A percentile compares a stretch with the other conserved stretches of the same genome.
These are phyloP conservation scores for Orius laevigatus DNA, from an alignment of 1,140 invertebrate species.

Conservation along the genomic window DNA sequence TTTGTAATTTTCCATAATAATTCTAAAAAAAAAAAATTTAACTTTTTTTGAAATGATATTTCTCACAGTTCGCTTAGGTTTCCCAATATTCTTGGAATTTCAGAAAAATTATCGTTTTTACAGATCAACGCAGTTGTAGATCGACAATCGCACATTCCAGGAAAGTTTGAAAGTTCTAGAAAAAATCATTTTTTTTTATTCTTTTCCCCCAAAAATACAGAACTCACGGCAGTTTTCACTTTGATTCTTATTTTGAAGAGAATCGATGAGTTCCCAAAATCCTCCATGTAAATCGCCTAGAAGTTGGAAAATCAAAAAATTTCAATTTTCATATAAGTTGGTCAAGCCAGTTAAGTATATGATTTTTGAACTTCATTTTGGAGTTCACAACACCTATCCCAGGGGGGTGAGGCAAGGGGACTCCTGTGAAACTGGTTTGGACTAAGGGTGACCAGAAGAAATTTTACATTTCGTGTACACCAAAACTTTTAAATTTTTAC, in stretches of 20 bases:
- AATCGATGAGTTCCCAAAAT: conserved; percentile 5
- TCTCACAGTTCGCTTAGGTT: conserved; percentile 10
- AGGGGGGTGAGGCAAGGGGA: no score
- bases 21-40: not conserved
- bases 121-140: not conserved
- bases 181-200: no score
- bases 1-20: no score
- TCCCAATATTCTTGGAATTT: conserved; percentile 4
- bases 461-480: no score
- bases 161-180: conserved; percentile 3
- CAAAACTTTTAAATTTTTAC: no score
- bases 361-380: no score
- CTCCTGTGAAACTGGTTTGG: not conserved
- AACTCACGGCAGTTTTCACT: conserved; percentile 5
- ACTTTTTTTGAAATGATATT: not conserved
- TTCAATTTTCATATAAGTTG: no score
- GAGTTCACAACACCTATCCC: no score
- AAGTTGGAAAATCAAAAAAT: no score
- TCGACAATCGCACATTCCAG: not conserved
- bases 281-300: conserved; percentile 3
- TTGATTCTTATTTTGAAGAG: not conserved
- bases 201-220: no score
- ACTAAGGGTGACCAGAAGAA: no score
- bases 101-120: conserved; percentile 1
- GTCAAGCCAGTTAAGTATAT: no score